phyloP scores from a whole-genome alignment of 35 echinoderm and acorn worm species.

The Hemicentrotus pulcherrimus region DNA sequence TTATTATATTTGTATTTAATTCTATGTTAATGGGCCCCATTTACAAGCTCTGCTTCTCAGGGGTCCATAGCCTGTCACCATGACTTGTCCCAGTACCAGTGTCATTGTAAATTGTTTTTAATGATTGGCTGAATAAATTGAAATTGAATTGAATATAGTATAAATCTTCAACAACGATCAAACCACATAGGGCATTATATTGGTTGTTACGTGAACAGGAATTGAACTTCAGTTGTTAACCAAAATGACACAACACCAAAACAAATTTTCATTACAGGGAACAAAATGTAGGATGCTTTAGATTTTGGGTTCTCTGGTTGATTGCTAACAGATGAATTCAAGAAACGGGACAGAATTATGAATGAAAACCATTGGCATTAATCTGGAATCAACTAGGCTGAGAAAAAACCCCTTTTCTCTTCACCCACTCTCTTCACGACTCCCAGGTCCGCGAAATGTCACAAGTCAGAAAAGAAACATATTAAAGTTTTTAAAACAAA shows the following conservation, averaged over 20 bases:
- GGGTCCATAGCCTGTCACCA: no score
- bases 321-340: not conserved
- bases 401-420: not conserved
- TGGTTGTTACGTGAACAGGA: not conserved
- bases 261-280: no score
- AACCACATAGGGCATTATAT: not conserved
- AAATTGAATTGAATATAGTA: no score
- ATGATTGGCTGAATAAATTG: no score
- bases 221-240: not conserved
- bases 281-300: no score
- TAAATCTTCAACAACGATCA: not conserved
- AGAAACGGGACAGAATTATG: not conserved
- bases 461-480: slow-evolving; percentile 22
- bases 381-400: not conserved
- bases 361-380: not conserved
- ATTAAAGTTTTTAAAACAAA: slow-evolving; percentile 33
- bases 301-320: not conserved
- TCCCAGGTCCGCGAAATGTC: slow-evolving; percentile 29
- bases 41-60: no score
- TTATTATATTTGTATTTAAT: no score
- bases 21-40: no score
- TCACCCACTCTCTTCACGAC: not conserved
- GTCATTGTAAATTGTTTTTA: no score
- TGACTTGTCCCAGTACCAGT: no score
- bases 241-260: not conserved